Percentiles rank a stretch among this genome's conserved stretches.
Conservation (phyloP, 2,888 invertebrate genomes). For the Drosophila mettleri region DNA sequence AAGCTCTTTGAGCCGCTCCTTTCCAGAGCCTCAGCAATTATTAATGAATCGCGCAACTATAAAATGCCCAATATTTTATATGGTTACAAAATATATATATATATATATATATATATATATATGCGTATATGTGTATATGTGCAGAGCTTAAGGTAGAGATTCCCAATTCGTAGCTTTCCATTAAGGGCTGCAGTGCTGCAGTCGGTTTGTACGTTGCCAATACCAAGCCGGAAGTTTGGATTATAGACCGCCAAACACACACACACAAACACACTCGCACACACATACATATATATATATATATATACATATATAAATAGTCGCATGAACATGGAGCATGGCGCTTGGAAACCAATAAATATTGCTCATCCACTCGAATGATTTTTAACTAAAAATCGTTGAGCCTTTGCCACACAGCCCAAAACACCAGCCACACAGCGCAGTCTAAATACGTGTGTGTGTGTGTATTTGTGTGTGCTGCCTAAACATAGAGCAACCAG, state of each 20-base stretch:
- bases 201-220: slow-evolving; percentile 26
- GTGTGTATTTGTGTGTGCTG: slow-evolving; percentile 14
- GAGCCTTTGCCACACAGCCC: slow-evolving; percentile 64
- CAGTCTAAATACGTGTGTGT: slow-evolving; percentile 11
- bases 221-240: slow-evolving; percentile 36
- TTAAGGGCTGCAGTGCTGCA: not conserved
- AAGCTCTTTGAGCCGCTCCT: not conserved
- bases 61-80: not conserved
- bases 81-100: not conserved
- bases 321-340: slow-evolving; percentile 28
- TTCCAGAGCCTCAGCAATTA: not conserved
- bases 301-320: slow-evolving; percentile 5
- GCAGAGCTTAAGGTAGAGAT: not conserved
- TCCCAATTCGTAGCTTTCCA: not conserved
- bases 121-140: not conserved
- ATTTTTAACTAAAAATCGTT: slow-evolving; percentile 78
- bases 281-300: not conserved
- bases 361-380: slow-evolving; percentile 82
- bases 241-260: slow-evolving; percentile 29
- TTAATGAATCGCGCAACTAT: not conserved
- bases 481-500: slow-evolving; percentile 38
- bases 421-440: slow-evolving; percentile 18
- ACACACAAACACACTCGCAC: slow-evolving; percentile 1
- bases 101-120: not conserved
- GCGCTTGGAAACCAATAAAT: slow-evolving; percentile 80